Evolutionary conservation across 2,113 vertebrate genomes (phyloP).

Genomic region (Cranoglanis bouderius): DNA sequence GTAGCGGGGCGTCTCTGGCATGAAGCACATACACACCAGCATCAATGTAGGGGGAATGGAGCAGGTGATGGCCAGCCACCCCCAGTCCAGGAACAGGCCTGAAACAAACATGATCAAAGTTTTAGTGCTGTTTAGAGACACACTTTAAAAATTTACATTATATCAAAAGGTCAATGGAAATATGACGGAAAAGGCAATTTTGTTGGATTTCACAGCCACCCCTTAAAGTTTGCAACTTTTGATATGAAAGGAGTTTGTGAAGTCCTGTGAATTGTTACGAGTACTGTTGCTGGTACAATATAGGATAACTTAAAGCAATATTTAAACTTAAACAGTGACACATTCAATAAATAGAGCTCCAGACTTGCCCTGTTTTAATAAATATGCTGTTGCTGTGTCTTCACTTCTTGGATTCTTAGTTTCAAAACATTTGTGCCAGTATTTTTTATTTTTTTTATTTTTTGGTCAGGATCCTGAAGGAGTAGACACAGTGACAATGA

Average conservation of each 20-base stretch:
- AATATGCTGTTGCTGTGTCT: background rate
- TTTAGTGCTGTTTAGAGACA: background rate
- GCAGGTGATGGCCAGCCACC: slow-evolving; percentile 86
- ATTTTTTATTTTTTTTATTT: too few species aligned
- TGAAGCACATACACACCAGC: slow-evolving; percentile 83
- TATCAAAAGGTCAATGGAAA: background rate
- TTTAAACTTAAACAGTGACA: background rate
- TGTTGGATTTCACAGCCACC: background rate
- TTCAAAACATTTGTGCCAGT: background rate
- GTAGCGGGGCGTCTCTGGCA: slow-evolving; percentile 91
- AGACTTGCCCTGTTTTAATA: background rate
- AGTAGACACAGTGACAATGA: background rate
- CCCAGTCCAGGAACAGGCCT: slow-evolving; percentile 83
- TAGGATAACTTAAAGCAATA: background rate
- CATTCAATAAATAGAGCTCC: background rate
- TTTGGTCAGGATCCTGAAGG: background rate
- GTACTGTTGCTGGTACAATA: background rate
- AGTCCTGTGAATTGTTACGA: background rate
- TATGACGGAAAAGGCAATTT: background rate
- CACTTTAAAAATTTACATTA: background rate
- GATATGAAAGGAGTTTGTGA: background rate
- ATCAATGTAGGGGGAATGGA: slow-evolving; percentile 80
- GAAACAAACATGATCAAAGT: background rate
- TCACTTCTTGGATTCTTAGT: background rate
- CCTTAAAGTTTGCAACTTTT: background rate